Conservation (phyloP, 2,113 vertebrate genomes). For the Hydropotes inermis region DNA sequence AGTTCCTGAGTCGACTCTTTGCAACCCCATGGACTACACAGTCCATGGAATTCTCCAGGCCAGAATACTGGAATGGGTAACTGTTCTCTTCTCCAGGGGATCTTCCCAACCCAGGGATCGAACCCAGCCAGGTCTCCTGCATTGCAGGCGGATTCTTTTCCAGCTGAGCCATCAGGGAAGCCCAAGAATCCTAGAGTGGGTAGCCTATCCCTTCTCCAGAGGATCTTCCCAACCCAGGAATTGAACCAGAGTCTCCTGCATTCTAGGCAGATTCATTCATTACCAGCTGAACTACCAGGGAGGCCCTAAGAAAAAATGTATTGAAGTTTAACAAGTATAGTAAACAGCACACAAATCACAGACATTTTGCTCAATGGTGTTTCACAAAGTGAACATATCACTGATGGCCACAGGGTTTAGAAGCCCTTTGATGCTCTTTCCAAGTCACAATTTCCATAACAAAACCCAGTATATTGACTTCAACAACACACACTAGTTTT, state of each 20-base stretch:
- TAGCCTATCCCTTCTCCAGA: no score
- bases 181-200: no score
- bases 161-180: no score
- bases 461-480: neutral
- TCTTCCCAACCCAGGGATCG: neutral
- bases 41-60: neutral
- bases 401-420: fast-evolving
- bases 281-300: neutral
- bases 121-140: neutral
- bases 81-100: neutral
- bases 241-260: no score
- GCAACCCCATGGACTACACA: neutral
- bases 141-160: neutral
- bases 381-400: neutral
- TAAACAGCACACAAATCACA: neutral
- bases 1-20: fast-evolving
- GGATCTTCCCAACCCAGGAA: no score
- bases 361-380: neutral
- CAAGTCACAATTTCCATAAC: fast-evolving
- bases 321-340: neutral
- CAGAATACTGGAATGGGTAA: neutral
- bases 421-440: fast-evolving
- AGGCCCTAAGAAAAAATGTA: neutral
- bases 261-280: neutral
- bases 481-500: neutral